phyloP scores from a whole-genome alignment of 2,797 vertebrate genomes.

The Pyrocephalus nanus region DNA sequence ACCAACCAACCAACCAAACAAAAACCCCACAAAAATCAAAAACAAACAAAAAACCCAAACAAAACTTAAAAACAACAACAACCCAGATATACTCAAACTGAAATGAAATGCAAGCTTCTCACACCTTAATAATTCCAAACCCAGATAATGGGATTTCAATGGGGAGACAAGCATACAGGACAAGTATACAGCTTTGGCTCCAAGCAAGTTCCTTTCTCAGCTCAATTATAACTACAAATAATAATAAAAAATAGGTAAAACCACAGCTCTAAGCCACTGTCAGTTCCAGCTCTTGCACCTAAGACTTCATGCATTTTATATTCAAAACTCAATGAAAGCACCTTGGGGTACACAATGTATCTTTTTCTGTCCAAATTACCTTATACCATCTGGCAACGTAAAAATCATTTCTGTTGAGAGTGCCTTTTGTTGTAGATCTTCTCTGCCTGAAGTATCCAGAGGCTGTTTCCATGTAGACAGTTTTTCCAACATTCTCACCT shows the following conservation, averaged over 20 bases:
- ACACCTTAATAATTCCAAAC: neutral
- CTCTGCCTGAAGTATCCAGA: constrained; percentile 20
- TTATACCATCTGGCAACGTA: constrained; percentile 3
- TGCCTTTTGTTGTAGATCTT: neutral
- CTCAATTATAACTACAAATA: neutral
- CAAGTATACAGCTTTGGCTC: neutral
- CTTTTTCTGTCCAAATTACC: neutral
- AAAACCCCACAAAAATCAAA: neutral
- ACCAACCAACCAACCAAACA: neutral
- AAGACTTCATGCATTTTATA: neutral
- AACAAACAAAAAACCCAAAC: neutral
- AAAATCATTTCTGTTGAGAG: neutral
- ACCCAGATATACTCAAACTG: neutral
- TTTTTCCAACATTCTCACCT: constrained; percentile 14
- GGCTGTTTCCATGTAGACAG: neutral
- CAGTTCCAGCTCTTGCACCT: neutral
- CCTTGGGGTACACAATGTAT: neutral
- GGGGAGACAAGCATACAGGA: neutral
- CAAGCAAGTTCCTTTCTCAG: neutral
- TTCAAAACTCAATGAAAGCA: constrained; percentile 2
- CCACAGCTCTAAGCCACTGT: neutral
- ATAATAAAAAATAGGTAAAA: neutral
- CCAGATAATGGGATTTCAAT: neutral
- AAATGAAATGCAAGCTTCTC: neutral
- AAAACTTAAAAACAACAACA: neutral